These are phyloP conservation scores for Thymelicus acteon DNA, from an alignment of 2,888 invertebrate genomes.

Conservation along the genomic window DNA sequence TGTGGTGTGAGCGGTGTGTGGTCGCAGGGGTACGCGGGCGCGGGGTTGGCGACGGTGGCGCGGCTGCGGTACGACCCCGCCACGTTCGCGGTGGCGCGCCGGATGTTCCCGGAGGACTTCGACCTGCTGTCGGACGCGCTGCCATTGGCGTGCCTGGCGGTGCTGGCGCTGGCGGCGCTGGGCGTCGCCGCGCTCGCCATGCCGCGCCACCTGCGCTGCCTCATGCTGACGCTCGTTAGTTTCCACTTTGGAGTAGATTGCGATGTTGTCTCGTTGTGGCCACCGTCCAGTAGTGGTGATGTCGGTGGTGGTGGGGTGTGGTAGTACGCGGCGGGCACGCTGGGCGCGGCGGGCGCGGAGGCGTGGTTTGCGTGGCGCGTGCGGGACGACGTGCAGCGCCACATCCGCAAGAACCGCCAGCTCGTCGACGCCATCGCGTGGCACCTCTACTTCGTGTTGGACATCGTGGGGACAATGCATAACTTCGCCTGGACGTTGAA, in stretches of 20 bases:
- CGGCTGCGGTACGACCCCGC: constrained; percentile 16
- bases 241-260: too few species aligned
- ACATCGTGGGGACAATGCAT: background rate
- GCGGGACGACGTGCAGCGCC: background rate
- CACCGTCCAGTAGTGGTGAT: too few species aligned
- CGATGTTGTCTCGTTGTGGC: too few species aligned
- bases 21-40: constrained; percentile 18
- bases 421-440: background rate
- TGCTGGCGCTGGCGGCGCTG: constrained; percentile 9
- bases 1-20: background rate
- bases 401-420: background rate
- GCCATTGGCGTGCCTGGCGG: constrained; percentile 3
- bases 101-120: background rate
- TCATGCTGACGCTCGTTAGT: constrained; percentile 9
- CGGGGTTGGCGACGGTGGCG: constrained; percentile 19
- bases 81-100: constrained; percentile 3
- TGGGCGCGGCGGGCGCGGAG: background rate
- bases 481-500: background rate
- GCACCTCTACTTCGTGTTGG: background rate
- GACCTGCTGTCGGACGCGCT: background rate
- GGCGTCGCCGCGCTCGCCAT: constrained; percentile 2
- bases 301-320: too few species aligned
- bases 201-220: background rate
- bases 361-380: background rate
- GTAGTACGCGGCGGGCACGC: background rate